These are phyloP conservation scores for Aradus depressus DNA, from an alignment of 2,888 invertebrate genomes.

Conservation along the genomic window DNA sequence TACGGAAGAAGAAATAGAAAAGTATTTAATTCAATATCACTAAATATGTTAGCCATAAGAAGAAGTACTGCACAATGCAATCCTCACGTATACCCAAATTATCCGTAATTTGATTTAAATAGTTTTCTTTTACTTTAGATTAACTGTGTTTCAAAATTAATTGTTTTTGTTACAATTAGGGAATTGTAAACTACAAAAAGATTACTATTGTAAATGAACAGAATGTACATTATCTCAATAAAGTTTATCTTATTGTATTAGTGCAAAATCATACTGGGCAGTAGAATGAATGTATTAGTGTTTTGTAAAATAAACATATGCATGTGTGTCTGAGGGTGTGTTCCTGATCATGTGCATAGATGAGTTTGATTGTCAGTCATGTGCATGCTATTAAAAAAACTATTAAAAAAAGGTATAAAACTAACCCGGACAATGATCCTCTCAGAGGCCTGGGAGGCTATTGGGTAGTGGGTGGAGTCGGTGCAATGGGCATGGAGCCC, in stretches of 20 bases:
- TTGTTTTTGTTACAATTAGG: no score
- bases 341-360: no score
- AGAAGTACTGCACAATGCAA: no score
- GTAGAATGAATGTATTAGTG: background rate
- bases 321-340: background rate
- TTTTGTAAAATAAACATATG: background rate
- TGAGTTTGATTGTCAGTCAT: background rate
- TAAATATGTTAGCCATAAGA: no score
- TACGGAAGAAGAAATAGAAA: no score
- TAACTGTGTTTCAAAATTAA: no score
- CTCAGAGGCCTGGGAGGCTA: constrained; percentile 85
- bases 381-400: background rate
- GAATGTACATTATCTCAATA: background rate
- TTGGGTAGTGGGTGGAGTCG: constrained; percentile 61
- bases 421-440: constrained; percentile 90
- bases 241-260: background rate
- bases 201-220: no score
- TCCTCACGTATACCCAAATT: no score
- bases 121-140: no score
- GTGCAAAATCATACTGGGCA: background rate
- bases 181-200: no score
- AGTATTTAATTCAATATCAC: no score
- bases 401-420: constrained; percentile 21
- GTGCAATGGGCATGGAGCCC: constrained; percentile 80
- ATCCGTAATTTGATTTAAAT: no score